These are phyloP conservation scores for Macrophya annulata DNA, from an alignment of 2,888 invertebrate genomes.

Conservation along the genomic window DNA sequence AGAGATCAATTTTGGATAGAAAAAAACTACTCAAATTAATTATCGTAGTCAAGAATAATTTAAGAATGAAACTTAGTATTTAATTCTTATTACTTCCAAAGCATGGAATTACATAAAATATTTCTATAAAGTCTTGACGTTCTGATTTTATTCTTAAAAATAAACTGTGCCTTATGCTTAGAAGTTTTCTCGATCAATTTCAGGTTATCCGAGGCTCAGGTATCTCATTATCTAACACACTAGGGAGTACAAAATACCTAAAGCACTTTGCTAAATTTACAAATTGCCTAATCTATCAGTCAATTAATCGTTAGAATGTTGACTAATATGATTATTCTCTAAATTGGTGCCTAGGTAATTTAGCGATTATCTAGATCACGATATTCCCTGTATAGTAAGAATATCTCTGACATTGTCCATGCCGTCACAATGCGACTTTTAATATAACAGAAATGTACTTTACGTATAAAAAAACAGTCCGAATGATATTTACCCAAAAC, in stretches of 20 bases:
- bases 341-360: background rate
- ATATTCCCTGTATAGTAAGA: background rate
- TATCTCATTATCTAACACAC: background rate
- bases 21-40: background rate
- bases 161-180: background rate
- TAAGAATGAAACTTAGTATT: background rate
- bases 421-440: background rate
- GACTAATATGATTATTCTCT: background rate
- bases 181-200: background rate
- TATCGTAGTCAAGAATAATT: background rate
- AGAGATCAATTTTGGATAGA: background rate
- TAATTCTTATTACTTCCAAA: background rate
- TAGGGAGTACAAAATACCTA: background rate
- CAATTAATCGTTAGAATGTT: background rate
- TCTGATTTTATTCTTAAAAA: background rate
- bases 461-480: background rate
- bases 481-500: background rate
- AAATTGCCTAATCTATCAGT: background rate
- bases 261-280: background rate
- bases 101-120: background rate
- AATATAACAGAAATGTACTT: background rate
- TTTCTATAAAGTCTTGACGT: background rate
- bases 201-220: background rate
- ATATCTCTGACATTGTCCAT: constrained; percentile 17
- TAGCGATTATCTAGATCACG: background rate